Base-by-base conservation (phyloP, 2,797 vertebrate genomes). In the Macropodus opercularis region DNA sequence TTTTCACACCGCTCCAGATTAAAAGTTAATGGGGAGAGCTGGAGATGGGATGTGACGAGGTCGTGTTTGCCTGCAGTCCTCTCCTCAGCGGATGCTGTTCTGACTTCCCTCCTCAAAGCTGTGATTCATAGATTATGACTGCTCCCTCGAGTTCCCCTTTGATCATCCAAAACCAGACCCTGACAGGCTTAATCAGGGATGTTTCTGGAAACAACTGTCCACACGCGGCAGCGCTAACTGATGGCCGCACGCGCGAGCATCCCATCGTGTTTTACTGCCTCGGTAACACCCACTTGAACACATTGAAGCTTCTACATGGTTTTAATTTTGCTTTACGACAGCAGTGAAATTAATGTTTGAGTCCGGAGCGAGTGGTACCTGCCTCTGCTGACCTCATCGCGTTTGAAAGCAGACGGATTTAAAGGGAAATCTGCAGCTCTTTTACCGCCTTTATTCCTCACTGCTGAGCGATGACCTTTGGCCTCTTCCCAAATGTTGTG, bases 11-110 rank as follows among this genome's bases (percentile, higher is more conserved):
- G 9, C 57, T 81, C 61, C 61, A 71, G 72, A 79, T 83, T 78
- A 82, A 84, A 83, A 81, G 57, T 73, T 82, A 84, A 86, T 78
- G 69, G 52, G 51, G 56, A 54, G 48, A 68, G 54, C 69, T 55
- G 69, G 52, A 50, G 64, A 62, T 46, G 40, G 59, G 75, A 79
- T 60, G 52, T 54, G 63, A 75, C 8, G 39, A 66, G 42, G 48
- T 52, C 7, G 3, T 1, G 54, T 23, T 69, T 11, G 64, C 52
- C 55, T 0, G 31, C 66, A 26, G 60, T 42, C 32, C 52, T 35
- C 62, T 23, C 22, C 21, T 8, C 41, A 44, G 0, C 1, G 0
- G 44, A 61, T 40, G 61, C 32, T 56, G 24, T 31, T 63, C 69
- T 32, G 63, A 66, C 55, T 23, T 40, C 38, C 5, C 64, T 41